Percentiles rank a stretch among this genome's conserved stretches.
Conservation (phyloP, 2,888 invertebrate genomes). For the Scrobipalpa atriplicella region DNA sequence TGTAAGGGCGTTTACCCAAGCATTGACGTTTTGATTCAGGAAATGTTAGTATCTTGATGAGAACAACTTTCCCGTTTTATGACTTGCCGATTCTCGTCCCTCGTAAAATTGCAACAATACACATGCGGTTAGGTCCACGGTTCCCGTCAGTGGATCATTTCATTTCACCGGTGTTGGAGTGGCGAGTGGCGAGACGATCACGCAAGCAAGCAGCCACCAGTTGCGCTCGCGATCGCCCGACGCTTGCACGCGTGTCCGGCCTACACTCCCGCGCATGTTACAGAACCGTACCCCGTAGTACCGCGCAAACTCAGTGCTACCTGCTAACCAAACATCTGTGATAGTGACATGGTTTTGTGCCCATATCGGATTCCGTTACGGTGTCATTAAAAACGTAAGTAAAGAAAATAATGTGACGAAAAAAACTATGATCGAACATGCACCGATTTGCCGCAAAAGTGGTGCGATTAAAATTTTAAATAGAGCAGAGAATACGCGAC, state of each 20-base stretch:
- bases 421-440: background rate
- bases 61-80: slow-evolving; percentile 52
- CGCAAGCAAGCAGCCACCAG: slow-evolving; percentile 45
- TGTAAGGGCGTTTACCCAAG: background rate
- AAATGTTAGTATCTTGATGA: slow-evolving; percentile 33
- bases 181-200: background rate
- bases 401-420: slow-evolving; percentile 2
- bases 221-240: slow-evolving; percentile 55
- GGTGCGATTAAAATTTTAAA: slow-evolving; percentile 27
- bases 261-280: slow-evolving; percentile 36
- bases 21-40: slow-evolving; percentile 1
- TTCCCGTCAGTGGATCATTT: slow-evolving; percentile 51
- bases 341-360: slow-evolving; percentile 80
- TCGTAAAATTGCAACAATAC: slow-evolving; percentile 53
- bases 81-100: slow-evolving; percentile 37
- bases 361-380: slow-evolving; percentile 71
- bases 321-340: slow-evolving; percentile 59
- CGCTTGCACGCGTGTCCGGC: slow-evolving; percentile 47
- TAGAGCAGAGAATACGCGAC: slow-evolving; percentile 38
- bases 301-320: slow-evolving; percentile 37
- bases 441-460: background rate
- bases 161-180: slow-evolving; percentile 51
- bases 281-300: slow-evolving; percentile 48
- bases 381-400: slow-evolving; percentile 69
- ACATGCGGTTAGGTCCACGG: slow-evolving; percentile 48